Base-by-base conservation (phyloP, 2,888 invertebrate genomes). In the Chouioia cunea region DNA sequence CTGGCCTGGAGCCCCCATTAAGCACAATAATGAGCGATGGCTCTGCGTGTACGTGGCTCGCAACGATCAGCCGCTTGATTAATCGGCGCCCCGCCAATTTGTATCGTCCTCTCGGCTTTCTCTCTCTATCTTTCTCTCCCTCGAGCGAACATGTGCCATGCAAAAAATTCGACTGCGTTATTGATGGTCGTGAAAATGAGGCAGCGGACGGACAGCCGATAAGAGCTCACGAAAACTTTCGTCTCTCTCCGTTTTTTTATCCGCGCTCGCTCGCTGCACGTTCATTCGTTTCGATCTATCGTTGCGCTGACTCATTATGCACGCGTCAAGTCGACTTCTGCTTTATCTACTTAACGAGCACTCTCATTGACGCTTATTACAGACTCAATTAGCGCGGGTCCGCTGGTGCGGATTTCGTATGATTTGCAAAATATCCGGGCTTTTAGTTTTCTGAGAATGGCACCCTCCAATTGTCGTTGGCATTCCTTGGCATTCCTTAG, bases 11-110 rank as follows among this genome's bases (percentile, higher is more conserved):
- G 69, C 71, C 36, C 36, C 74, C 71, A 74, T 76, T 74, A 76
- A 70, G 75, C 72, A 73, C 74, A 74, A 76, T 74, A 73, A 73
- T 69, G 76, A 72, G 72, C 72, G 64, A 63, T 62, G 65, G 71
- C 47, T 52, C 57, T 36, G 36, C 6, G 65, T 59, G 20, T 22
- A 3, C 20, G 27, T 16, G 47, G 64, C 63, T 20, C 58, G 60
- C 70, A 54, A 70, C 74, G 74, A 76, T 76, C 76, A 65, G 58
- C 64, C 48, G 36, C 66, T 73, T 74, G 76, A 74, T 73, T 69
- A 76, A 73, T 76, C 73, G 76, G 47, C 58, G 52, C 18, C 62
- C 64, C 58, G 46, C 46, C 64, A 70, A 70, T 70, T 70, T 70
- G 69, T 70, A 62, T 68, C 54, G 62, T 53, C 36, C 36, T 36